Percentiles rank a stretch among this genome's conserved stretches.
Evolutionary conservation across 2,797 vertebrate genomes (phyloP).

Genomic region (Microhierax caerulescens): DNA sequence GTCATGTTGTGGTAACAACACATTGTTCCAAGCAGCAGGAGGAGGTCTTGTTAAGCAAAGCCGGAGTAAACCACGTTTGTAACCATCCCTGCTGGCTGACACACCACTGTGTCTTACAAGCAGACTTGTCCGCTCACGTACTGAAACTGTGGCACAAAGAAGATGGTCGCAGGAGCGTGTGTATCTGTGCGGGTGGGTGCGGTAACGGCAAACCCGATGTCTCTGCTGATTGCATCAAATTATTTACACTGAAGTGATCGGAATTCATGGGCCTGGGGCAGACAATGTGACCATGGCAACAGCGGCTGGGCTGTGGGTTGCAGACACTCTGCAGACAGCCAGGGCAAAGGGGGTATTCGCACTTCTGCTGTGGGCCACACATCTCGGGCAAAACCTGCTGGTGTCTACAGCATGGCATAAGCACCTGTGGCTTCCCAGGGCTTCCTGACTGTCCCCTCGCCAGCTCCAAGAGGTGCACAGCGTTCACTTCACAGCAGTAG

Average conservation of each 20-base stretch:
- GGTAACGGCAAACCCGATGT: neutral
- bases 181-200: neutral
- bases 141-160: neutral
- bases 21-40: constrained; percentile 55
- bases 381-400: neutral
- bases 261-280: neutral
- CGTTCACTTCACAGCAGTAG: neutral
- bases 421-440: neutral
- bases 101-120: neutral
- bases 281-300: neutral
- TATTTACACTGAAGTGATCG: neutral
- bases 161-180: neutral
- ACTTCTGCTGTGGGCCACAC: neutral
- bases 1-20: constrained; percentile 38
- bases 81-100: neutral
- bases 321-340: neutral
- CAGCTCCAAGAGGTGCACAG: neutral
- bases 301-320: neutral
- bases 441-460: neutral
- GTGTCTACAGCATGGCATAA: neutral
- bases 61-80: constrained; percentile 5
- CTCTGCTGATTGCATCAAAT: neutral
- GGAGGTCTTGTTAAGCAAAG: constrained; percentile 31
- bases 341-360: neutral
- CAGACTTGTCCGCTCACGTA: neutral